Conservation (phyloP, 2,888 invertebrate genomes). For the Entomobrya proxima region DNA sequence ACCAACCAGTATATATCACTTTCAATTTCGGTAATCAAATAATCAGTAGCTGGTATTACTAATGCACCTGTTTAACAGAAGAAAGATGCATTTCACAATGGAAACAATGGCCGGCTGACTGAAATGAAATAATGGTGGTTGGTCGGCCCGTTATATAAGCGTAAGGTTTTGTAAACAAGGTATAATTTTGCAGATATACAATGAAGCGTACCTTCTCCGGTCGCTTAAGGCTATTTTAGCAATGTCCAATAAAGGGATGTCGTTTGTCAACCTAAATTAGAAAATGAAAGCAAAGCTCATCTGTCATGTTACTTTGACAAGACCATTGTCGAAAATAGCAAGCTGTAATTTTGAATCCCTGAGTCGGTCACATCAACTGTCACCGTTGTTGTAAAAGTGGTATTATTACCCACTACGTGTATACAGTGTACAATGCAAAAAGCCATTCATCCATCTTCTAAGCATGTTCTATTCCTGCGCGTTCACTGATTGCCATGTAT, state of each 20-base stretch:
- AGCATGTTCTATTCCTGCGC: too few relatives aligned
- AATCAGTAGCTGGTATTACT: not conserved
- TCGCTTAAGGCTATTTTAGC: conserved; percentile 47
- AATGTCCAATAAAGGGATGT: conserved; percentile 33
- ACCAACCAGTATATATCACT: too few relatives aligned
- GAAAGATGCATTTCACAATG: too few relatives aligned
- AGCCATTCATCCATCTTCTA: too few relatives aligned
- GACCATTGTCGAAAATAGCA: conserved; percentile 46
- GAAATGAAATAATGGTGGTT: not conserved
- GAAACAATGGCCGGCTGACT: too few relatives aligned
- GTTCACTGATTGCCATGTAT: too few relatives aligned
- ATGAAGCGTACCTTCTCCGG: not conserved
- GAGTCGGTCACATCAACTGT: not conserved
- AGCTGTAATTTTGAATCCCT: not conserved
- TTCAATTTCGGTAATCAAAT: not conserved
- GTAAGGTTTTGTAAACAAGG: not conserved
- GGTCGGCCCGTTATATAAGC: not conserved
- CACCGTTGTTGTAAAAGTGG: not conserved
- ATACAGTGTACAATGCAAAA: not conserved
- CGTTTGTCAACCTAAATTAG: conserved; percentile 64
- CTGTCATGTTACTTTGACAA: conserved; percentile 44
- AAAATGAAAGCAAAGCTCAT: conserved; percentile 63
- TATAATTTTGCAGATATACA: conserved; percentile 7
- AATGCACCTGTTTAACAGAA: conserved; percentile 2
- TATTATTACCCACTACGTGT: not conserved